Conservation (phyloP, 2,113 vertebrate species). For the Trematomus loennbergii region DNA sequence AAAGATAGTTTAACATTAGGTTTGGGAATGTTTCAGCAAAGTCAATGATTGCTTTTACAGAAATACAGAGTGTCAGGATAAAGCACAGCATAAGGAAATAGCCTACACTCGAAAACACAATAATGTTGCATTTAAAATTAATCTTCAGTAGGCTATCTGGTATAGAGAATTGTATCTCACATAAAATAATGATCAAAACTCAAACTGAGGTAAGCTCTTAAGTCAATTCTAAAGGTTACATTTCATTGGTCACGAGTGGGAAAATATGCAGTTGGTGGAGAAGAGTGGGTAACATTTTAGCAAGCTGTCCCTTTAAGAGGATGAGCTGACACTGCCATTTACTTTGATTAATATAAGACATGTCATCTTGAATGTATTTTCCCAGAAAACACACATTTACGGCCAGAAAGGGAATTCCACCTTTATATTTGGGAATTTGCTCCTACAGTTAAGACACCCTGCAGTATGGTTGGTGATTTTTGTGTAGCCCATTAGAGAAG, state of each 20-base stretch:
- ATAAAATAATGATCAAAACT: neutral
- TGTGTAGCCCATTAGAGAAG: neutral
- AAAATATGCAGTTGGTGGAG: constrained; percentile 16
- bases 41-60: neutral
- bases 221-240: neutral
- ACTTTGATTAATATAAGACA: constrained; percentile 41
- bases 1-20: neutral
- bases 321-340: constrained; percentile 37
- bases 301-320: constrained; percentile 69
- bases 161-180: neutral
- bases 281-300: constrained; percentile 10
- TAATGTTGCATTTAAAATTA: neutral
- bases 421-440: neutral
- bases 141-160: neutral
- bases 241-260: neutral
- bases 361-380: constrained; percentile 1
- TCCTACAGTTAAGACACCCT: neutral
- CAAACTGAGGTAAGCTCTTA: neutral
- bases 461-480: neutral
- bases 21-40: constrained; percentile 1
- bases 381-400: neutral
- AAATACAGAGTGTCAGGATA: constrained; percentile 7
- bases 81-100: constrained; percentile 1
- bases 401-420: neutral
- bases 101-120: neutral